phyloP scores from a whole-genome alignment of 2,888 invertebrate genomes.

The Acrocera orbiculus region DNA sequence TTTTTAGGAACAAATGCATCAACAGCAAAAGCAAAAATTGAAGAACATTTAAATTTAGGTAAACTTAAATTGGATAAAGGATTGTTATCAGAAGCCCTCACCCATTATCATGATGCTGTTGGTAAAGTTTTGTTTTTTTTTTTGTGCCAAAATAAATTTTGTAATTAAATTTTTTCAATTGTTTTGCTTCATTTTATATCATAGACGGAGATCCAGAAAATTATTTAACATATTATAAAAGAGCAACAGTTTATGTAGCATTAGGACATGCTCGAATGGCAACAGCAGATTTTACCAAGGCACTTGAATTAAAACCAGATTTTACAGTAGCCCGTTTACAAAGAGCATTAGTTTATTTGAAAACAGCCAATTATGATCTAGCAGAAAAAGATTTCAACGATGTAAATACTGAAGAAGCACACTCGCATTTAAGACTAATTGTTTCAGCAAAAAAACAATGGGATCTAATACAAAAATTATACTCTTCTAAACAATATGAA shows the following conservation, averaged over 20 bases:
- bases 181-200: background rate
- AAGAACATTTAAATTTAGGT: constrained; percentile 86
- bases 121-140: constrained; percentile 48
- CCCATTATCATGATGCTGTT: constrained; percentile 95
- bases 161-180: background rate
- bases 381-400: constrained; percentile 73
- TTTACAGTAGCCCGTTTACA: constrained; percentile 76
- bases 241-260: constrained; percentile 91
- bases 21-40: constrained; percentile 59
- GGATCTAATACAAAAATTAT: constrained; percentile 44
- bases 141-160: background rate
- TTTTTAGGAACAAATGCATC: constrained; percentile 44
- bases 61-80: constrained; percentile 80
- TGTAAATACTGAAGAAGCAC: constrained; percentile 60
- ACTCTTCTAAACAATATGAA: constrained; percentile 36
- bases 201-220: constrained; percentile 88
- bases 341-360: constrained; percentile 74
- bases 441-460: constrained; percentile 44
- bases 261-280: constrained; percentile 92
- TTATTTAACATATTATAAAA: constrained; percentile 88
- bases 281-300: constrained; percentile 80
- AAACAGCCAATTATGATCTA: constrained; percentile 66
- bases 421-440: constrained; percentile 47
- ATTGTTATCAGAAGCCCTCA: constrained; percentile 86
- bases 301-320: constrained; percentile 84